Evolutionary conservation across 2,797 vertebrate species (phyloP).

Genomic region (Pseudochaenichthys georgianus): DNA sequence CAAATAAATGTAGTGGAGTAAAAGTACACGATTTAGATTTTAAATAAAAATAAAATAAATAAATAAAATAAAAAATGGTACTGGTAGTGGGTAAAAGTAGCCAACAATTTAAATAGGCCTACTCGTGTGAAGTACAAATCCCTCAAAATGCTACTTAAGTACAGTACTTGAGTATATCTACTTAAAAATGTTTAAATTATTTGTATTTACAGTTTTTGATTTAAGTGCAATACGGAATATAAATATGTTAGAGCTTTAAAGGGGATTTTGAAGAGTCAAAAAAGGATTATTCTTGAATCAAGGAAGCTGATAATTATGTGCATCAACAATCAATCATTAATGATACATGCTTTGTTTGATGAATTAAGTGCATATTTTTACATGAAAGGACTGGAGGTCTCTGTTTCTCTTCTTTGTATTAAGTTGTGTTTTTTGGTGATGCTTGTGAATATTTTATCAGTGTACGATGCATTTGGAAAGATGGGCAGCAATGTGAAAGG

Average conservation of each 20-base stretch:
- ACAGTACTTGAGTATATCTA: too few species aligned
- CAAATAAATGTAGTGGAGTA: too few species aligned
- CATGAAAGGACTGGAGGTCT: fast-evolving
- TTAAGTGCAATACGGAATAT: too few species aligned
- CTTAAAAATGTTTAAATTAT: too few species aligned
- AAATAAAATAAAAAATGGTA: too few species aligned
- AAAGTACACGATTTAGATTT: too few species aligned
- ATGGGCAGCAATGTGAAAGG: conserved; percentile 85
- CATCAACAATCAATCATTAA: neutral
- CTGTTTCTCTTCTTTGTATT: neutral
- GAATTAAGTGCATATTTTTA: neutral
- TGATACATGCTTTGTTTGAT: neutral
- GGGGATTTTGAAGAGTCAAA: neutral
- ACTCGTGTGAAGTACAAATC: too few species aligned
- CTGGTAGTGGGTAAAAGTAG: too few species aligned
- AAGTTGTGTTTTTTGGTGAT: conserved; percentile 5
- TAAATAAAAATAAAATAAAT: too few species aligned
- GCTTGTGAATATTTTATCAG: conserved; percentile 66
- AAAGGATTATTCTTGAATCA: neutral
- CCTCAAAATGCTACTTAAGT: too few species aligned
- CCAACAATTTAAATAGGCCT: too few species aligned
- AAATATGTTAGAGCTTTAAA: neutral
- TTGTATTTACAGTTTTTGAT: neutral
- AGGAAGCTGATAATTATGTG: neutral
- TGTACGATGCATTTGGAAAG: conserved; percentile 91